phyloP scores from a whole-genome alignment of 1,140 invertebrate genomes.

The Pogonomyrmex barbatus region DNA sequence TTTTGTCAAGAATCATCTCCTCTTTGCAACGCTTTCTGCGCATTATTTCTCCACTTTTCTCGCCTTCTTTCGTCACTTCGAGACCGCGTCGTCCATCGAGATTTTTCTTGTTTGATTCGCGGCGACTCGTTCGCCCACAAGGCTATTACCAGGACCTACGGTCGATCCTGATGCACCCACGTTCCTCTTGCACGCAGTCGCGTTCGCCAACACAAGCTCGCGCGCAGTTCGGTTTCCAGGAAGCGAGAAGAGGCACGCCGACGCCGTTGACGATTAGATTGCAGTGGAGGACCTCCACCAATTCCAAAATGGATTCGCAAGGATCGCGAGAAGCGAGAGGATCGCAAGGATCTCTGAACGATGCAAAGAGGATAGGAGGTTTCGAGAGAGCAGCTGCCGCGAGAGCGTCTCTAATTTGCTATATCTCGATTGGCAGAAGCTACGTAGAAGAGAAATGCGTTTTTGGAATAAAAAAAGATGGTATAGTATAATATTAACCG shows the following conservation, averaged over 20 bases:
- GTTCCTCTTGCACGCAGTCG: conserved; percentile 55
- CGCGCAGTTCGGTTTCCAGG: conserved; percentile 80
- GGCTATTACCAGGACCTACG: conserved; percentile 71
- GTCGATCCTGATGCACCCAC: conserved; percentile 68
- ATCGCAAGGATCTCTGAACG: not conserved
- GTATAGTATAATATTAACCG: not conserved
- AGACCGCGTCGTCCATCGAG: conserved; percentile 54
- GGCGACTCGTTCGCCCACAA: conserved; percentile 78
- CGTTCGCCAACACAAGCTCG: conserved; percentile 57
- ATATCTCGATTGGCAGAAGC: conserved; percentile 7
- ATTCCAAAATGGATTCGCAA: conserved; percentile 75
- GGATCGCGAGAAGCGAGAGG: conserved; percentile 50
- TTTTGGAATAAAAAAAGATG: not conserved
- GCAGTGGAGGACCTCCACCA: conserved; percentile 56
- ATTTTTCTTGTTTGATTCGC: conserved; percentile 71
- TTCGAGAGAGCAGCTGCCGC: conserved; percentile 16
- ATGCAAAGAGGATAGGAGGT: not conserved
- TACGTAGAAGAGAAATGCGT: not conserved
- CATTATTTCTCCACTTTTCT: conserved; percentile 43
- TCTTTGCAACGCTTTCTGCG: conserved; percentile 9
- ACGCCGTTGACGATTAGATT: conserved; percentile 82
- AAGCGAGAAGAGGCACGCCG: conserved; percentile 80
- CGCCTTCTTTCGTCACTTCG: conserved; percentile 22
- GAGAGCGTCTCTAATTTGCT: conserved; percentile 30
- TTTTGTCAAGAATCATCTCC: conserved; percentile 8